A percentile compares a stretch with the other conserved stretches of the same genome.
Evolutionary conservation across 2,888 invertebrate species (phyloP).

Genomic region (Tetranychus piercei): DNA sequence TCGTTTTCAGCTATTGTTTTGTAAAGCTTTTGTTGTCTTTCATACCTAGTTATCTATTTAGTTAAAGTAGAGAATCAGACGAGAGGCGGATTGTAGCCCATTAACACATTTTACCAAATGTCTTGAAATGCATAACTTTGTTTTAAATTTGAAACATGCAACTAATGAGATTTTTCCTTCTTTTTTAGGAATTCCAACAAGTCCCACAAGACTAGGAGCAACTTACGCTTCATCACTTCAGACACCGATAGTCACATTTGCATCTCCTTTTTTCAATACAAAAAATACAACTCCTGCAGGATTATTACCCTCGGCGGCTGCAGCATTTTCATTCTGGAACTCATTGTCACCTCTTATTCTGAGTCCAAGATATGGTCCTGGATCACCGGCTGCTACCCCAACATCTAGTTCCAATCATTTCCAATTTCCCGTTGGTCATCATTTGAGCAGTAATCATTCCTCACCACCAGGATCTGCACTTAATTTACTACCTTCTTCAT

Average conservation of each 20-base stretch:
- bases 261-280: slow-evolving; percentile 31
- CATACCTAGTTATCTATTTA: background rate
- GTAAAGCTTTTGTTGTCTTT: background rate
- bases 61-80: background rate
- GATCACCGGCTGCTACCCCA: slow-evolving; percentile 19
- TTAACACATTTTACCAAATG: background rate
- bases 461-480: slow-evolving; percentile 23
- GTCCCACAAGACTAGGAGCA: slow-evolving; percentile 18
- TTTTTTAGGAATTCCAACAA: slow-evolving; percentile 15
- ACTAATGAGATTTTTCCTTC: background rate
- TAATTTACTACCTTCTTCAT: background rate
- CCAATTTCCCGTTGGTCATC: slow-evolving; percentile 26
- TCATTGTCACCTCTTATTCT: slow-evolving; percentile 23
- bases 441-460: slow-evolving; percentile 7
- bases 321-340: slow-evolving; percentile 26
- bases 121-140: background rate
- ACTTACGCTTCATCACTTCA: slow-evolving; percentile 26
- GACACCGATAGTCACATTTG: slow-evolving; percentile 28
- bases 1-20: background rate
- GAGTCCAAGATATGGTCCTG: slow-evolving; percentile 22
- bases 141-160: background rate
- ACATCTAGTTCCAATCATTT: slow-evolving; percentile 24
- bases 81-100: background rate
- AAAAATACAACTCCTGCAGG: slow-evolving; percentile 24
- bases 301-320: slow-evolving; percentile 8